Base-by-base conservation (phyloP, 2,888 invertebrate genomes). In the Caradrina kadenii region DNA sequence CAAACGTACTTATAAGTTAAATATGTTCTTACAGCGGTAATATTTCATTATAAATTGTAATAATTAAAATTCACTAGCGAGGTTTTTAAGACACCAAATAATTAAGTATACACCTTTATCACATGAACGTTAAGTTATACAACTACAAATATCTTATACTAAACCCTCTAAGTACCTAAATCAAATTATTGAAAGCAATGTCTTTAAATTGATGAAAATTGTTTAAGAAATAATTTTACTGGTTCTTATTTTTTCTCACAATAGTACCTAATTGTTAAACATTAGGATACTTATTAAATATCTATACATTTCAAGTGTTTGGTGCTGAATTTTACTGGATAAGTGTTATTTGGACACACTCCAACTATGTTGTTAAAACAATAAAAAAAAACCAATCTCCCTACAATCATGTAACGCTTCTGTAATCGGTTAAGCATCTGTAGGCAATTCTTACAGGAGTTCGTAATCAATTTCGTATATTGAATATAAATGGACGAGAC, bases 31-130 rank as follows among this genome's bases (percentile, higher is more conserved):
- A 76, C 58, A 71, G 59, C 69, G 63, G 64, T 83, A 83, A 79
- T 74, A 79, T 81, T 60, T 81, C 76, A 77, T 74, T 69, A 17
- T 75, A 50, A 45, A 78, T 62, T 62, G 50, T 80, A 78, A 73
- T 77, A 83, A 59, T 67, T 75, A 76, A 76, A 79, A 71, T 79
- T 81, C 71, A 73, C 69, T 82, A 86, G 86, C 85, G 86, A 88
- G 87, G 88, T 87, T 76, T 71, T 82, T 63, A 82, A 82, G 74
- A 83, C 80, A 87, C 80, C 73, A 66, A 83, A 72, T 80, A 82
- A 72, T 85, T 86, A 84, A 87, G 82, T 87, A 85, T 87, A 87
- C 82, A 85, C 78, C 78, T 80, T 86, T 89, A 89, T 90, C 88
- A 89, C 86, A 88, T 87, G 73, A 76, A 84, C 75, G 71, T 86